These are phyloP conservation scores for Drosophila nr. perissopoda DNA, from an alignment of 2,888 invertebrate genomes.

Conservation along the genomic window DNA sequence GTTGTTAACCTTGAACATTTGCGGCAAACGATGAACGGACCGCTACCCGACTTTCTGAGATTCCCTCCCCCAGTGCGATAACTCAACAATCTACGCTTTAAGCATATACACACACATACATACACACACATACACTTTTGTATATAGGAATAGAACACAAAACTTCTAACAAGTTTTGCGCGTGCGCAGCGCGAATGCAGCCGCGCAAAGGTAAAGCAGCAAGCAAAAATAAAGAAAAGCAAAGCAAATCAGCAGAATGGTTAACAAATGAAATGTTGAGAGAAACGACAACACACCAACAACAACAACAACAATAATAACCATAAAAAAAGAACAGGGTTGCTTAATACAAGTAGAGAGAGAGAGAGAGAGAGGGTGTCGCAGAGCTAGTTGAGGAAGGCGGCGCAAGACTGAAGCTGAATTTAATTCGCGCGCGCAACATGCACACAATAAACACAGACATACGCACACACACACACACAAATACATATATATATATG, in stretches of 20 bases:
- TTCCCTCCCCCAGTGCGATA: slow-evolving; percentile 5
- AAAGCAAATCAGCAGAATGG: slow-evolving; percentile 35
- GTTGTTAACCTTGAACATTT: slow-evolving; percentile 66
- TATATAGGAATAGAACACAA: slow-evolving; percentile 52
- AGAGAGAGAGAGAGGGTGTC: background rate
- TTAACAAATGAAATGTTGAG: slow-evolving; percentile 43
- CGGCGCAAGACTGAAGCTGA: slow-evolving; percentile 26
- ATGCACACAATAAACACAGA: slow-evolving; percentile 26
- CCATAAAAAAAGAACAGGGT: slow-evolving; percentile 40
- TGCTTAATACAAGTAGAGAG: slow-evolving; percentile 29
- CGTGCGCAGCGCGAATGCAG: slow-evolving; percentile 67
- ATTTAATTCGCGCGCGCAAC: slow-evolving; percentile 43
- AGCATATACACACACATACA: background rate
- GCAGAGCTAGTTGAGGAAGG: slow-evolving; percentile 12
- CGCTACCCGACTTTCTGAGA: slow-evolving; percentile 34
- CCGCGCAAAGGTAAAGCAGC: slow-evolving; percentile 20
- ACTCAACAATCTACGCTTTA: background rate
- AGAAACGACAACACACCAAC: slow-evolving; percentile 18
- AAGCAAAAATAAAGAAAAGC: slow-evolving; percentile 33
- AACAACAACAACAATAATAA: slow-evolving; percentile 16
- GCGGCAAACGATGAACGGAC: slow-evolving; percentile 36
- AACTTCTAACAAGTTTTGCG: slow-evolving; percentile 69
- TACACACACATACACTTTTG: background rate
- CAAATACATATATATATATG: too few species aligned
- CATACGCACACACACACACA: slow-evolving; percentile 7